A percentile compares a stretch with the other conserved stretches of the same genome.
phyloP scores from a whole-genome alignment of 2,888 invertebrate species.

The Hydroisotoma schaefferi region DNA sequence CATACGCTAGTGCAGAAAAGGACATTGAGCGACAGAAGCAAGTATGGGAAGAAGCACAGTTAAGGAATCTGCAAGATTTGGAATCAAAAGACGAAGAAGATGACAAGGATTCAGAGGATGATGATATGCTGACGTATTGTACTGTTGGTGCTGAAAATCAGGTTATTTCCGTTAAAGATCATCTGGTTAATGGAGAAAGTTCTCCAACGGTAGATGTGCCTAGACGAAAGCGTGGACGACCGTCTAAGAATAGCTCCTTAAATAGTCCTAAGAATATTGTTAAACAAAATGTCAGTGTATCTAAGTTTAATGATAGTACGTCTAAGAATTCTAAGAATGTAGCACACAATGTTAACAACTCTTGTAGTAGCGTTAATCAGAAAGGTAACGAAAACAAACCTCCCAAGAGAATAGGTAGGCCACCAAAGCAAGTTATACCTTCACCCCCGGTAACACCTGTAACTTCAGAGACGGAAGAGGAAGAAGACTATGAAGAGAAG shows the following conservation, averaged over 20 bases:
- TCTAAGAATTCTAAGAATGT: neutral
- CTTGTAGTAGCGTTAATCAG: neutral
- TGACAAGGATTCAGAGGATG: conserved; percentile 59
- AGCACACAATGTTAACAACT: neutral
- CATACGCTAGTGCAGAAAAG: conserved; percentile 80
- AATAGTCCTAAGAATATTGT: neutral
- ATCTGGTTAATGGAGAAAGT: conserved; percentile 17
- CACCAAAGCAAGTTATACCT: neutral
- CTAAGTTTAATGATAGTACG: neutral
- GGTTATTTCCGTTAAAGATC: conserved; percentile 58
- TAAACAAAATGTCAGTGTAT: neutral
- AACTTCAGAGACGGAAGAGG: neutral
- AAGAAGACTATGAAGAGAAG: neutral
- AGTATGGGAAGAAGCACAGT: conserved; percentile 80
- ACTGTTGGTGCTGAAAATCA: conserved; percentile 76
- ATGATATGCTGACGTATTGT: conserved; percentile 68
- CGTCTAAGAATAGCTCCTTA: conserved; percentile 24
- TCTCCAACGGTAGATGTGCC: conserved; percentile 2
- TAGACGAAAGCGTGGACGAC: neutral
- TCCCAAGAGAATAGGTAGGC: neutral
- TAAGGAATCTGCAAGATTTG: conserved; percentile 48
- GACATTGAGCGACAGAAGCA: conserved; percentile 80
- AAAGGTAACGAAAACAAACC: neutral
- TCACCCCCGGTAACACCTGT: neutral
- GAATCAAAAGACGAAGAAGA: conserved; percentile 58